Base-by-base conservation (phyloP, 1,140 invertebrate species). In the Leptopilina boulardi region DNA sequence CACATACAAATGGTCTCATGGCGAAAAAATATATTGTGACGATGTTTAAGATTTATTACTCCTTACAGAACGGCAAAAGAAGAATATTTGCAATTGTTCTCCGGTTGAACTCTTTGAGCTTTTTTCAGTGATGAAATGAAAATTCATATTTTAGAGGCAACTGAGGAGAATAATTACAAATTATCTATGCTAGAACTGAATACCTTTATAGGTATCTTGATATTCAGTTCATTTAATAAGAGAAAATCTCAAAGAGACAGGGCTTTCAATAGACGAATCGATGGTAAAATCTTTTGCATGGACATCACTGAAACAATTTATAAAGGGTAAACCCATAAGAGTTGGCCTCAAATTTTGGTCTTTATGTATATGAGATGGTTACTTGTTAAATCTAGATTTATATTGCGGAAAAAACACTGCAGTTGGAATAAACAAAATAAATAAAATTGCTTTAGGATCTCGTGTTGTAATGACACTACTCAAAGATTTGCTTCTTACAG, bases 181-280 rank as follows among this genome's bases (percentile, higher is more conserved):
- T 23, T 81, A 54, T 15, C 30, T 54, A 38, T 41, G 26, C 0
- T 54, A 9, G 77, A 78, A 23, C 74, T 76, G 15, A 38, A 81
- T 47, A 78, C 76, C 3, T 81, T 78, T 56, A 72, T 78, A 21
- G 77, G 76, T 41, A 77, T 75, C 3, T 4, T 74, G 3, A 74
- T 74, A 26, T 56, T 77, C 2, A 42, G 11, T 70, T 66, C 70
- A 66, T 73, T 66, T 51, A 74, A 80, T 59, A 77, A 72, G 73
- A 77, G 78, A 54, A 59, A 75, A n/a, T 77, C 75, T 59, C 77
- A 81, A 23, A 34, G 75, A 74, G 72, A 81, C 30, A n/a, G n/a
- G n/a, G n/a, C n/a, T n/a, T n/a, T n/a, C n/a, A n/a, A n/a, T n/a
- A n/a, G n/a, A n/a, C n/a, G n/a, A n/a, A n/a, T n/a, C n/a, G n/a